These are phyloP conservation scores for Tarsius wallacei DNA, from an alignment of 2,797 vertebrate species.

Conservation along the genomic window DNA sequence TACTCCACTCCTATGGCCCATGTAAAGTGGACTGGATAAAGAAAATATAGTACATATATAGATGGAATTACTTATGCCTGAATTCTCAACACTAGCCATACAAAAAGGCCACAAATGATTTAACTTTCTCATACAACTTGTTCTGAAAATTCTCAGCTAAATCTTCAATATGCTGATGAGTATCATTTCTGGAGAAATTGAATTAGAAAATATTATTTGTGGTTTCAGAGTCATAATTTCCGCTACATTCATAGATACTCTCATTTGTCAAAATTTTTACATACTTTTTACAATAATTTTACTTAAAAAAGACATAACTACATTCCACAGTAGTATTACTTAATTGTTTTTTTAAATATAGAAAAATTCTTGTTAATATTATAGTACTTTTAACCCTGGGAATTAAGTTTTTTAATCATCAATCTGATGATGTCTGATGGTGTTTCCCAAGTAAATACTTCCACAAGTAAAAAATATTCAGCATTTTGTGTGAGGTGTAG, in stretches of 20 bases:
- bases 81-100: neutral
- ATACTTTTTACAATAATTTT: neutral
- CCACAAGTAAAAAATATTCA: neutral
- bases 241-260: neutral
- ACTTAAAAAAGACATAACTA: neutral
- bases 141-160: neutral
- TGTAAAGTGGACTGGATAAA: no score
- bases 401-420: neutral
- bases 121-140: neutral
- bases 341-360: neutral
- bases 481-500: neutral
- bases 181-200: neutral
- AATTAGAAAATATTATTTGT: conserved; percentile 20
- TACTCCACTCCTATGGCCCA: no score
- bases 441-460: neutral
- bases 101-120: neutral
- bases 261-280: neutral
- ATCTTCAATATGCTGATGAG: neutral
- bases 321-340: neutral
- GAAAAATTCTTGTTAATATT: neutral
- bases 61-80: neutral
- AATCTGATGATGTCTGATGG: neutral
- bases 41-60: no score
- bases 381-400: neutral
- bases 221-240: neutral